Conservation (phyloP, 2,113 vertebrate species). For the Seriola quinqueradiata region DNA sequence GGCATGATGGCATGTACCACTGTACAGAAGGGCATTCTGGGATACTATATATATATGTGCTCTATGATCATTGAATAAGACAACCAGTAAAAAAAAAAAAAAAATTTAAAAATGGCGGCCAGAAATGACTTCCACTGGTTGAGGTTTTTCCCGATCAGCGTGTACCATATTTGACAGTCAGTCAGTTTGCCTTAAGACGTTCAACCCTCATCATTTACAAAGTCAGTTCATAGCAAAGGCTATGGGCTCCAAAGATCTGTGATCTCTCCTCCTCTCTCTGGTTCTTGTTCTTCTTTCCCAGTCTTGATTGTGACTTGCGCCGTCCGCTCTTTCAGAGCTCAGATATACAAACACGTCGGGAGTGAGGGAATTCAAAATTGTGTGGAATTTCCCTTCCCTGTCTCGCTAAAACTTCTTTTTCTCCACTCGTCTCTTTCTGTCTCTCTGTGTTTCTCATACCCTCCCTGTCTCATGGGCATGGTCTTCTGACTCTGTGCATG, state of each 20-base stretch:
- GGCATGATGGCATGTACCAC: slow-evolving; percentile 67
- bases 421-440: slow-evolving; percentile 18
- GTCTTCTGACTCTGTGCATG: slow-evolving; percentile 66
- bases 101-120: slow-evolving; percentile 69
- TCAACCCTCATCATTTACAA: slow-evolving; percentile 60
- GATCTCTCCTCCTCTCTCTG: slow-evolving; percentile 53
- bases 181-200: slow-evolving; percentile 58
- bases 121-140: slow-evolving; percentile 72
- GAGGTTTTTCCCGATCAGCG: slow-evolving; percentile 71
- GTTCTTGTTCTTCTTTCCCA: slow-evolving; percentile 54
- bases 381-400: slow-evolving; percentile 74
- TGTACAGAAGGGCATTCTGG: slow-evolving; percentile 75
- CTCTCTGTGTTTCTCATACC: slow-evolving; percentile 40
- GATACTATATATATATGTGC: slow-evolving; percentile 77
- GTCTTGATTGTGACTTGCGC: slow-evolving; percentile 86
- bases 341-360: slow-evolving; percentile 66
- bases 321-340: slow-evolving; percentile 81
- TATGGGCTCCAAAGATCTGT: slow-evolving; percentile 64
- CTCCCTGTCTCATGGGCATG: slow-evolving; percentile 68
- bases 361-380: slow-evolving; percentile 70
- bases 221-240: slow-evolving; percentile 65
- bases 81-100: slow-evolving; percentile 60
- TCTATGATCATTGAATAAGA: slow-evolving; percentile 74
- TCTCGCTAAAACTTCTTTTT: slow-evolving; percentile 57
- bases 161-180: slow-evolving; percentile 61